A percentile compares a stretch with the other conserved stretches of the same genome.
These are phyloP conservation scores for Drosophila lacicola DNA, from an alignment of 2,888 invertebrate species.

Conservation along the genomic window DNA sequence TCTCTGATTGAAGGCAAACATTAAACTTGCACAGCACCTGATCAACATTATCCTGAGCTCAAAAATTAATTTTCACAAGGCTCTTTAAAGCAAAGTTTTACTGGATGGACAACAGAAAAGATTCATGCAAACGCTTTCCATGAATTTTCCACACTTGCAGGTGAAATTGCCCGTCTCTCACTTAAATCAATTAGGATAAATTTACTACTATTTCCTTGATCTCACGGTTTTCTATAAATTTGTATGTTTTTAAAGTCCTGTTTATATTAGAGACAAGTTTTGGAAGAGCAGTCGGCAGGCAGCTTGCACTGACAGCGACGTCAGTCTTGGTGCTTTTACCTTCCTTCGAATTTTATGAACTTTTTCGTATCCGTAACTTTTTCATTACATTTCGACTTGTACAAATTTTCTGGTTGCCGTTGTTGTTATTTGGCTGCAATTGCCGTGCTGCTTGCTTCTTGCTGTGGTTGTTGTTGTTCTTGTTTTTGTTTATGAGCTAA, in stretches of 20 bases:
- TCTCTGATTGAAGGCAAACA: too few species aligned
- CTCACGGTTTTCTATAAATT: too few species aligned
- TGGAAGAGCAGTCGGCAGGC: slow-evolving; percentile 1
- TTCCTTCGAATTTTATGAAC: slow-evolving; percentile 71
- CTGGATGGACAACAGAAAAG: too few species aligned
- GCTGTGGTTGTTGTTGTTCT: slow-evolving; percentile 31
- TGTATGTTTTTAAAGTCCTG: slow-evolving; percentile 10
- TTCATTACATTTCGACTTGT: slow-evolving; percentile 77
- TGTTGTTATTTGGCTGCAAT: slow-evolving; percentile 63
- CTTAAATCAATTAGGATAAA: too few species aligned
- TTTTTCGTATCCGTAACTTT: slow-evolving; percentile 73
- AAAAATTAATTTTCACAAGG: too few species aligned
- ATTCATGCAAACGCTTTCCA: too few species aligned
- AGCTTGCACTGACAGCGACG: slow-evolving; percentile 50
- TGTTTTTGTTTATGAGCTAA: slow-evolving; percentile 81
- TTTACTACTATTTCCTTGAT: too few species aligned
- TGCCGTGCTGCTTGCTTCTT: slow-evolving; percentile 51
- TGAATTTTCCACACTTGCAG: too few species aligned
- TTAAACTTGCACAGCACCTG: too few species aligned
- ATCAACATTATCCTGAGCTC: too few species aligned
- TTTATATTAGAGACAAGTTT: slow-evolving; percentile 34
- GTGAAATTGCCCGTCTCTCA: too few species aligned
- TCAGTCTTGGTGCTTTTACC: slow-evolving; percentile 60
- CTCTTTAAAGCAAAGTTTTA: too few species aligned
- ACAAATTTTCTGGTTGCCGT: slow-evolving; percentile 55